Conservation (phyloP, 2,113 vertebrate species). For the Rhynchopsitta pachyrhyncha region DNA sequence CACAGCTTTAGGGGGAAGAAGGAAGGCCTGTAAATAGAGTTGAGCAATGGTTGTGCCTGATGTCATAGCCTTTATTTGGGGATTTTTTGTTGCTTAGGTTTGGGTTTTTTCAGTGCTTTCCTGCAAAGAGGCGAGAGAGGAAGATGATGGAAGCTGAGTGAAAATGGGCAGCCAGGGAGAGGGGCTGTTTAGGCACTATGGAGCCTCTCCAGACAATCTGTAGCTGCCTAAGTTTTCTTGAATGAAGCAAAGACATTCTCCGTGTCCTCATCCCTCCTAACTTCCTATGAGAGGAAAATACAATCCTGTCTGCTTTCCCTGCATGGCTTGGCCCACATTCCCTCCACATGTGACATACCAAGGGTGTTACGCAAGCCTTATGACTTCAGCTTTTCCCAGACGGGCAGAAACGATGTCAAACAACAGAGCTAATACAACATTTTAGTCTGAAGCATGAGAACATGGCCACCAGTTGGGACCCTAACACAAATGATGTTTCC, state of each 20-base stretch:
- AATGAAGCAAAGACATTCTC: not conserved
- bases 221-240: not conserved
- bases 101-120: not conserved
- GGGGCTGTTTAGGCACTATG: not conserved
- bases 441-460: not conserved
- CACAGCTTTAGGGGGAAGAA: not conserved
- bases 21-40: not conserved
- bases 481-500: not conserved
- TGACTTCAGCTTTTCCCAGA: not conserved
- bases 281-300: not conserved
- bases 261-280: not conserved
- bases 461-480: not conserved
- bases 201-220: not conserved
- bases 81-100: fast-evolving
- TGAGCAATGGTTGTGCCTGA: not conserved
- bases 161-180: not conserved
- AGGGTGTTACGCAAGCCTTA: fast-evolving
- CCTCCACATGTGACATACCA: fast-evolving
- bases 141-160: not conserved
- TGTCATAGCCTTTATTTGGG: not conserved
- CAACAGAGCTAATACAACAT: not conserved
- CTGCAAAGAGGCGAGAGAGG: not conserved
- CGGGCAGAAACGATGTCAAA: not conserved
- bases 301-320: not conserved
- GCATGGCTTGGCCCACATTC: not conserved